phyloP scores from a whole-genome alignment of 2,113 vertebrate species.

The Pangasianodon hypophthalmus region DNA sequence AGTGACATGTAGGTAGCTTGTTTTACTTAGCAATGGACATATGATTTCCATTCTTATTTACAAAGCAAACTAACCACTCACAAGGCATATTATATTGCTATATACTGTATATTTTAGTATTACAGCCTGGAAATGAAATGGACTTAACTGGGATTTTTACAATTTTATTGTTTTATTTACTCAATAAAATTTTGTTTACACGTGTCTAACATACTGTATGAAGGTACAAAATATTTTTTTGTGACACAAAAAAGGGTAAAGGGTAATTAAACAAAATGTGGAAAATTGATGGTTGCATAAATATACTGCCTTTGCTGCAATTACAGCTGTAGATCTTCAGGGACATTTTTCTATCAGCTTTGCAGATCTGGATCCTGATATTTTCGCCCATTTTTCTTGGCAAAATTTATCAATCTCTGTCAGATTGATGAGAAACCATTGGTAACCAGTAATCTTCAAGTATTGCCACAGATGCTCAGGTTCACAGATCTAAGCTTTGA shows the following conservation, averaged over 20 bases:
- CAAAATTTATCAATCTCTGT: not conserved
- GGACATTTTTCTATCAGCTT: not conserved
- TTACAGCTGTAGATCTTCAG: not conserved
- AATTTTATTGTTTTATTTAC: not conserved
- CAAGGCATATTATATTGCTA: not conserved
- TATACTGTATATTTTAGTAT: not conserved
- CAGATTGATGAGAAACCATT: not conserved
- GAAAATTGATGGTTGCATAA: not conserved
- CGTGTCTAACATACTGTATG: not conserved
- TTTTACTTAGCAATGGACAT: not conserved
- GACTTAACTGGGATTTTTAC: not conserved
- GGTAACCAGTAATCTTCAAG: not conserved
- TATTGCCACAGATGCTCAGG: not conserved
- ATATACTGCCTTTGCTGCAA: not conserved
- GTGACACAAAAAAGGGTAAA: not conserved
- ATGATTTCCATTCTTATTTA: constrained; percentile 9
- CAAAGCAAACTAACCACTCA: not conserved
- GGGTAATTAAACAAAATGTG: not conserved
- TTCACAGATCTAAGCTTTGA: not conserved
- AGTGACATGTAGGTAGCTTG: not conserved
- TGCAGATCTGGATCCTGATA: not conserved
- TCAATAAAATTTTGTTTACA: too few relatives aligned
- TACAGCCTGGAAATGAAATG: not conserved
- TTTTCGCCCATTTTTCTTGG: not conserved
- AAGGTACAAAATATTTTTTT: not conserved